Evolutionary conservation across 1,140 invertebrate species (phyloP), one percentile per base, ranked within the genome.

Genomic region (Diachasma alloeum): DNA sequence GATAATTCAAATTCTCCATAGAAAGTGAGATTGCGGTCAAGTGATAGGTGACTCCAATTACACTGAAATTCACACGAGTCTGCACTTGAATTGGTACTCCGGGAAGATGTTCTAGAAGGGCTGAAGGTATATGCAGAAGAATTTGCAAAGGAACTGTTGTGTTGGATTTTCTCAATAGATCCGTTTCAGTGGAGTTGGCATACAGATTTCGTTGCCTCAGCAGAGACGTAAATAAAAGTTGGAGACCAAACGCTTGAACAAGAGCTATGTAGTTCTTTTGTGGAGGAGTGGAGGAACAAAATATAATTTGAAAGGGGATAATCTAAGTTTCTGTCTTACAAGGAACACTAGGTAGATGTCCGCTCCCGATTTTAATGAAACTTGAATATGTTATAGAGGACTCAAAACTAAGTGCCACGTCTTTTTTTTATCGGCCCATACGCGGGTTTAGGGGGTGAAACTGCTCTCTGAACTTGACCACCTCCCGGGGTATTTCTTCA

Each of bases 11-110:
- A 63, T 63, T 26, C 24, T 63, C 24, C 24, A 63, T 63, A 24
- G 59, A 63, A 26, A 63, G 15, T 26, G 24, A 63, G 22, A 63
- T 63, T 63, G 59, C 59, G 59, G 59, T 63, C 59, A 63, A 63
- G 59, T 63, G 59, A 63, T 63, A 63, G 59, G 59, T 63, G 59
- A 63, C 59, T 26, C 24, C 24, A 63, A 31, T 53, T 63, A 63
- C 24, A 63, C 22, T 24, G 59, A 63, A 63, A 11, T 63, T 24
- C 8, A 1, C 59, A 26, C 24, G 24, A 63, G 59, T 63, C 59
- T 26, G 19, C 24, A 63, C 59, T 63, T 63, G 9, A 63, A 63
- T 63, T 63, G 1, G 6, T 15, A 26, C 24, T 6, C 22, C 22
- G 59, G 31, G 24, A 63, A 4, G 24, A 63, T 26, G 24, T 31